Percentiles rank a stretch among this genome's conserved stretches.
Conservation (phyloP, 2,113 vertebrate genomes). For the Excalfactoria chinensis region DNA sequence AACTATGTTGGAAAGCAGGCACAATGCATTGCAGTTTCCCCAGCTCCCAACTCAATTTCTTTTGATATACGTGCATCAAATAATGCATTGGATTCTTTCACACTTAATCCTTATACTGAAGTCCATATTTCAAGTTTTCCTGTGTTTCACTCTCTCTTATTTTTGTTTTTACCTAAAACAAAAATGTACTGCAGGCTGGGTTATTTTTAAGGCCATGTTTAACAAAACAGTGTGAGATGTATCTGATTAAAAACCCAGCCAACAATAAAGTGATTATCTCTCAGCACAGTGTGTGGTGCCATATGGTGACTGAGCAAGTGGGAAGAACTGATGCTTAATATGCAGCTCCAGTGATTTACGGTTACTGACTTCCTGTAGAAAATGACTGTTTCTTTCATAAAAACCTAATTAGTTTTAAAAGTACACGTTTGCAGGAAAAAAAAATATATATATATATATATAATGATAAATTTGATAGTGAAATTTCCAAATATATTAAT, state of each 20-base stretch:
- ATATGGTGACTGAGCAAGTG: slow-evolving; percentile 69
- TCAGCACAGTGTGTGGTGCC: slow-evolving; percentile 64
- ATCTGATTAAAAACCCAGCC: slow-evolving; percentile 68
- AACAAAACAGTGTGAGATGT: slow-evolving; percentile 59
- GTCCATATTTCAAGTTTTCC: background rate
- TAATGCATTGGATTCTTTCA: background rate
- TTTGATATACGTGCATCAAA: background rate
- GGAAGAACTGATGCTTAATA: slow-evolving; percentile 63
- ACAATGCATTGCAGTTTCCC: background rate
- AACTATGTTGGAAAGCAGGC: background rate
- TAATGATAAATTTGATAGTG: slow-evolving; percentile 19
- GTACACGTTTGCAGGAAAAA: background rate
- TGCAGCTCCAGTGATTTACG: slow-evolving; percentile 54
- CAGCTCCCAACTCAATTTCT: background rate
- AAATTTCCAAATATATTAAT: slow-evolving; percentile 10
- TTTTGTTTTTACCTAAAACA: slow-evolving; percentile 14
- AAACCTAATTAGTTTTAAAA: slow-evolving; percentile 58
- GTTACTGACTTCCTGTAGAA: slow-evolving; percentile 60
- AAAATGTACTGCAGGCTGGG: background rate
- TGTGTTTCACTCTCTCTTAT: background rate
- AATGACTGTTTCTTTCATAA: slow-evolving; percentile 65
- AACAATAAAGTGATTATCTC: slow-evolving; percentile 74
- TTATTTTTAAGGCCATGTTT: slow-evolving; percentile 52
- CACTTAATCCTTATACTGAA: background rate
- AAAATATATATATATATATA: background rate